Percentiles rank a stretch among this genome's conserved stretches.
Evolutionary conservation across 64 coral and sea anemone genomes (phyloP).

Genomic region (Montipora sp.): DNA sequence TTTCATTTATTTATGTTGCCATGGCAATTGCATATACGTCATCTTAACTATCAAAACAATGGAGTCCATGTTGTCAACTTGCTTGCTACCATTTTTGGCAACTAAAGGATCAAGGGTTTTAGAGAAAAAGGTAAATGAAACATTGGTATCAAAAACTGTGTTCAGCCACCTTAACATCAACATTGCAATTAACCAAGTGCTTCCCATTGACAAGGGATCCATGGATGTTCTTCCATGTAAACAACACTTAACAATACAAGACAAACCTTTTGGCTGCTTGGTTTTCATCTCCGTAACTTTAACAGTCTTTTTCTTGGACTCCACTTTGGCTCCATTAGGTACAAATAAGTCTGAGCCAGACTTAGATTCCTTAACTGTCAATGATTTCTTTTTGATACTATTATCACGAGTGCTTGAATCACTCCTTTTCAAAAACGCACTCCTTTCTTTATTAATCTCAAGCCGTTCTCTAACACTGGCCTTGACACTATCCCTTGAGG

Average conservation of each 20-base stretch:
- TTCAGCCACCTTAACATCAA: no score
- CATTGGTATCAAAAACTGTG: no score
- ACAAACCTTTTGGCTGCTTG: slow-evolving; percentile 33
- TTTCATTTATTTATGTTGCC: no score
- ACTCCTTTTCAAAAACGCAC: background rate
- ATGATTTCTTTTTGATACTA: background rate
- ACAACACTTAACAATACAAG: background rate
- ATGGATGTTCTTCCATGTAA: no score
- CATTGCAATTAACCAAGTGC: no score
- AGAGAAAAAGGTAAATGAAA: no score
- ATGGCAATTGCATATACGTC: no score
- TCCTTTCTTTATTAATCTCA: background rate
- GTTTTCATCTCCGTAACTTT: background rate
- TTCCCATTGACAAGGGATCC: no score
- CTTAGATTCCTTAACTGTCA: background rate
- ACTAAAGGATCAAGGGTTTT: no score
- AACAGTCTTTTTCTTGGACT: background rate
- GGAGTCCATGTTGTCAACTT: no score
- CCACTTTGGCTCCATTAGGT: background rate
- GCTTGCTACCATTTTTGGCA: no score
- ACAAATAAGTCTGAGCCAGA: background rate
- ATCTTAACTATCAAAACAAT: no score
- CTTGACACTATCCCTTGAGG: background rate
- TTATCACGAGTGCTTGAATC: background rate
- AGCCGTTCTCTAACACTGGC: background rate